Base-by-base conservation (phyloP, 2,888 invertebrate genomes). In the Pollenia labialis region DNA sequence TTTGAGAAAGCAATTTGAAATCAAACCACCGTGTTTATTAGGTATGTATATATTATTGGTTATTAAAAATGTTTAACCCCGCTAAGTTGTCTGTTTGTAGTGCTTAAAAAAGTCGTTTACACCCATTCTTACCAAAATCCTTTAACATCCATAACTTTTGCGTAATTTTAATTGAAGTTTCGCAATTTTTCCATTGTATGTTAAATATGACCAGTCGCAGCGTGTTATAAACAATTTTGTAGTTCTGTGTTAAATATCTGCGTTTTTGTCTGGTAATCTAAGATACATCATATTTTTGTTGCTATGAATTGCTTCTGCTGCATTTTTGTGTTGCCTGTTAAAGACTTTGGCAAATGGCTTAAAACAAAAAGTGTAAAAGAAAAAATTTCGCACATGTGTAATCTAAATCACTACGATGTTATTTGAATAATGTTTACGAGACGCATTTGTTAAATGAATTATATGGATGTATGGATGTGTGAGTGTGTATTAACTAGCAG, bases 371-470 rank as follows among this genome's bases (percentile, higher is more conserved):
- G 42, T 32, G 50, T 42, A 18, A 71, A 58, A 44, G 23, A 23
- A 75, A 81, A 75, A 83, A 74, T 46, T 81, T 84, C 81, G 81
- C 87, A 87, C 81, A 84, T 87, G 81, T 87, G 87, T 87, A 87
- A 87, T 87, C 84, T 87, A 84, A 87, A 87, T 87, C 84, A 87
- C 87, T 66, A 72, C 71, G 69, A 56, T 60, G 69, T 72, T 81
- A 81, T 74, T 74, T 84, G 84, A 84, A 84, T 84, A 84, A 84
- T 84, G 79, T 84, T 80, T 85, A 81, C 64, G 81, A 72, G 72
- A 66, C 66, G 81, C 85, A 81, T 81, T 77, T 81, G 72, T 23
- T 80, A 85, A 80, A 85, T 85, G 79, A 85, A 74, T 76, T 82
- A 69, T 82, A 42, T 74, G 68, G 42, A 69, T 74, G 66, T 66